Conservation (phyloP, 92 coral and sea anemone genomes). For the Chrysogorgia sp. region DNA sequence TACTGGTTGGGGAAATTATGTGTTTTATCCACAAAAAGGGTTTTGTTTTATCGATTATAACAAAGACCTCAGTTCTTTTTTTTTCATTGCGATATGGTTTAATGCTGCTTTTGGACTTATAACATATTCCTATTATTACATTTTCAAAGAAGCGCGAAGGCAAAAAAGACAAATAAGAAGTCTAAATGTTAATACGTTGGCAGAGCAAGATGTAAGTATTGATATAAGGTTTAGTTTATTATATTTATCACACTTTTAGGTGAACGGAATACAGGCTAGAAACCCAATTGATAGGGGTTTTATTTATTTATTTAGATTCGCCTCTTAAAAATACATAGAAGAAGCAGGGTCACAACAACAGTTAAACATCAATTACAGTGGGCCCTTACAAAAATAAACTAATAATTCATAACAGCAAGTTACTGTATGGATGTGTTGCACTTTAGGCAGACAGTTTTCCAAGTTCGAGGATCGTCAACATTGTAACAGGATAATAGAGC, state of each 20-base stretch:
- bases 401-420: neutral
- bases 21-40: slow-evolving; percentile 40
- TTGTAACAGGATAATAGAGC: no score
- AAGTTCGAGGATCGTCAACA: no score
- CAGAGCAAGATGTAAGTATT: neutral
- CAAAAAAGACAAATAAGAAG: slow-evolving; percentile 29
- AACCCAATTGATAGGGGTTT: no score
- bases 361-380: no score
- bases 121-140: slow-evolving; percentile 22
- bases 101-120: slow-evolving; percentile 14
- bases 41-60: slow-evolving; percentile 35
- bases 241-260: no score
- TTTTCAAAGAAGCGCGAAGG: slow-evolving; percentile 39
- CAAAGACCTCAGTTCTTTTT: neutral
- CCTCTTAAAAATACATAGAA: neutral
- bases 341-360: no score
- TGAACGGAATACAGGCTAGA: no score
- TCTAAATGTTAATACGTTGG: slow-evolving; percentile 3
- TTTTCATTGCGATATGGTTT: slow-evolving; percentile 26
- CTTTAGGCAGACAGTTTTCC: no score
- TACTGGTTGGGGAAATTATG: slow-evolving; percentile 31
- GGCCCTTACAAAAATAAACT: no score
- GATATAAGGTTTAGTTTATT: neutral
- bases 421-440: no score
- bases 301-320: no score